Conservation (phyloP, 2,888 invertebrate species). For the Plagiodera versicolora region DNA sequence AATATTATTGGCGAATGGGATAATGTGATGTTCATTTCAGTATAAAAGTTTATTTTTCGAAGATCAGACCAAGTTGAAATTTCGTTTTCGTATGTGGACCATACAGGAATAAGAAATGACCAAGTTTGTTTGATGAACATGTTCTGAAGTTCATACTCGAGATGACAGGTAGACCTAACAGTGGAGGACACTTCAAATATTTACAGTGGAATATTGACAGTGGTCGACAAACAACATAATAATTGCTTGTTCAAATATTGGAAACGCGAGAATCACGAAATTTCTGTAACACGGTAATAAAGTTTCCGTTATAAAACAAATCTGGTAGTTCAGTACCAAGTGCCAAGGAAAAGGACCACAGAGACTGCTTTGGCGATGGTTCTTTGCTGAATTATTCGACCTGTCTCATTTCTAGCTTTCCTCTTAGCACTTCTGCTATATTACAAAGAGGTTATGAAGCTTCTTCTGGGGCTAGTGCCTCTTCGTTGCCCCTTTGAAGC, state of each 20-base stretch:
- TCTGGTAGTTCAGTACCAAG: neutral
- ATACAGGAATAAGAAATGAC: neutral
- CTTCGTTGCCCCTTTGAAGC: too few relatives aligned
- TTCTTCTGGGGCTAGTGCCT: too few relatives aligned
- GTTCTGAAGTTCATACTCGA: slow-evolving; percentile 30
- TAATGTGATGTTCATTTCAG: too few relatives aligned
- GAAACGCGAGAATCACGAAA: slow-evolving; percentile 32
- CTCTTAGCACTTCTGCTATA: too few relatives aligned
- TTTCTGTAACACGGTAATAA: slow-evolving; percentile 25
- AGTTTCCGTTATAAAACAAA: neutral
- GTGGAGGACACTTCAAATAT: slow-evolving; percentile 44
- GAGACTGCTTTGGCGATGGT: neutral
- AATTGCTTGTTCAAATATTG: slow-evolving; percentile 40
- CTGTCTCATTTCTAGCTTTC: too few relatives aligned
- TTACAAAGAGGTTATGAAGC: too few relatives aligned
- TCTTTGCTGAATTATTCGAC: too few relatives aligned
- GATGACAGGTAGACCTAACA: slow-evolving; percentile 40
- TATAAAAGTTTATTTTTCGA: too few relatives aligned
- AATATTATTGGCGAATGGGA: too few relatives aligned
- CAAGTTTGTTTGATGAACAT: slow-evolving; percentile 29
- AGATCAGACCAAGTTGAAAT: too few relatives aligned
- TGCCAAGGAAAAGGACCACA: too few relatives aligned
- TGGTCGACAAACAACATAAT: slow-evolving; percentile 43
- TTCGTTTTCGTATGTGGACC: too few relatives aligned
- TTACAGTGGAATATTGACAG: slow-evolving; percentile 42